phyloP scores from a whole-genome alignment of 2,888 invertebrate genomes.

The Lasiommata megera region DNA sequence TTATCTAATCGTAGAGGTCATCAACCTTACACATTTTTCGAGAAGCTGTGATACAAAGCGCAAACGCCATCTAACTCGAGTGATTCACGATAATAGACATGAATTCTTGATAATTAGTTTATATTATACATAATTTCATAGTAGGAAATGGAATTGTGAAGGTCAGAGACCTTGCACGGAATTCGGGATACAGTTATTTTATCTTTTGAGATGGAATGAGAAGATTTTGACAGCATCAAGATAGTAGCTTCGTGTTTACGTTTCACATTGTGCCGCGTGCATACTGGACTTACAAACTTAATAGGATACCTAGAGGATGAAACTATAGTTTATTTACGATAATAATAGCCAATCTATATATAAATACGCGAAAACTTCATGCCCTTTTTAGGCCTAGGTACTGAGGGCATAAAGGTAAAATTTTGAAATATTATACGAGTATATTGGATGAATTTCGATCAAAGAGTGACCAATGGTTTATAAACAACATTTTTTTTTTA shows the following conservation, averaged over 20 bases:
- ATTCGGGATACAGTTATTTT: constrained; percentile 18
- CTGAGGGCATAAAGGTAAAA: no score
- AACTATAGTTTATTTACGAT: no score
- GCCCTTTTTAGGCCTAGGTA: no score
- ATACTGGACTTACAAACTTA: neutral
- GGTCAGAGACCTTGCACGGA: constrained; percentile 20
- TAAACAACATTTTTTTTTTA: no score
- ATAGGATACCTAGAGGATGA: no score
- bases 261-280: neutral
- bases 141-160: constrained; percentile 22
- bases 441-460: no score
- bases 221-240: constrained; percentile 13
- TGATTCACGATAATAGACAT: constrained; percentile 10
- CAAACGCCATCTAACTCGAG: neutral
- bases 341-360: no score
- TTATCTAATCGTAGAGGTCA: constrained; percentile 27
- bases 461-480: no score
- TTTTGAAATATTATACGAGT: no score
- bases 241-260: constrained; percentile 12
- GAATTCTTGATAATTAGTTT: constrained; percentile 27
- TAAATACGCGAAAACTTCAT: no score
- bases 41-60: constrained; percentile 16
- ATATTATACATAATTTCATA: constrained; percentile 12
- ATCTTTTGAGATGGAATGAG: constrained; percentile 9
- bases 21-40: constrained; percentile 23